Evolutionary conservation across 2,797 vertebrate species (phyloP).

Genomic region (Hydrolagus colliei): DNA sequence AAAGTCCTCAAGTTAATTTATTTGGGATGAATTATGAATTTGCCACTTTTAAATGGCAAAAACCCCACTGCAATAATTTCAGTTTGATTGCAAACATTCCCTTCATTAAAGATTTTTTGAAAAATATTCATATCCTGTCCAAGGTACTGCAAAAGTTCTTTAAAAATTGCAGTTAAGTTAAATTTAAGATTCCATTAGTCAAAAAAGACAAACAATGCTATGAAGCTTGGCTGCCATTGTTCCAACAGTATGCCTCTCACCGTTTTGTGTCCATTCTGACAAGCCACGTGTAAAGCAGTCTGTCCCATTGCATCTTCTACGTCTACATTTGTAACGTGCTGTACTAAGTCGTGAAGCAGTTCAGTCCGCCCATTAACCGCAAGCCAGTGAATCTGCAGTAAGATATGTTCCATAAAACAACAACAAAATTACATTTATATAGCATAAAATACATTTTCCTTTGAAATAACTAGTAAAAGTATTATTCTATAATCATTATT

Average conservation of each 20-base stretch:
- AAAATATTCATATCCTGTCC: too few relatives aligned
- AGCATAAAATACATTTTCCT: background rate
- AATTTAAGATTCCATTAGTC: background rate
- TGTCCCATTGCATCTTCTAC: conserved; percentile 99
- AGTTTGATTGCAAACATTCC: background rate
- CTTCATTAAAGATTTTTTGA: background rate
- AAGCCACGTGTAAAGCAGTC: conserved; percentile 93
- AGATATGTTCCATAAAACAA: background rate
- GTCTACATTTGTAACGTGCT: conserved; percentile 90
- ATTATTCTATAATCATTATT: too few relatives aligned
- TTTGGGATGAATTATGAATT: background rate
- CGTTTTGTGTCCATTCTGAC: conserved; percentile 96
- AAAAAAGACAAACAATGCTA: background rate
- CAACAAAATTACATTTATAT: background rate
- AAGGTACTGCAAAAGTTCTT: background rate
- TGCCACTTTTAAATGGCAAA: background rate
- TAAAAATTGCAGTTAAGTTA: conserved; percentile 26
- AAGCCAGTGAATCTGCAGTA: conserved; percentile 87
- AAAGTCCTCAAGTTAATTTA: background rate
- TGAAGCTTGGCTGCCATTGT: background rate
- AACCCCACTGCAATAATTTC: background rate
- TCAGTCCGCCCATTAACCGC: conserved; percentile 94
- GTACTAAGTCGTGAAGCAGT: conserved; percentile 90
- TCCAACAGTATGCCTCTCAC: conserved; percentile 50
- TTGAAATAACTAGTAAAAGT: background rate